Evolutionary conservation across 1,140 invertebrate species (phyloP).

Genomic region (Drosophila sp.): DNA sequence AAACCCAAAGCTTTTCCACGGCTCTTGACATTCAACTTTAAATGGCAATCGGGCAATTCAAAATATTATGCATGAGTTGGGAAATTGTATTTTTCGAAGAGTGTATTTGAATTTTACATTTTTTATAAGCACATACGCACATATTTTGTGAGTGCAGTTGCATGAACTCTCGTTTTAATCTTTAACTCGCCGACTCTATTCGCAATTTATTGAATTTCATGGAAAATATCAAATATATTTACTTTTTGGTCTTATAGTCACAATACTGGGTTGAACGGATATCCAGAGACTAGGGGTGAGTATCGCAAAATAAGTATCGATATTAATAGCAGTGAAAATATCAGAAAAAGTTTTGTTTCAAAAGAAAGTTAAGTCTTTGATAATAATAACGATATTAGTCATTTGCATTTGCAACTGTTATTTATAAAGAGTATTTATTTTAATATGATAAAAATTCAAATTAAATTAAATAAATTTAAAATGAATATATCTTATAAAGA

Average conservation of each 20-base stretch:
- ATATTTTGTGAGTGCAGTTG: background rate
- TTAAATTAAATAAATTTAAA: no score
- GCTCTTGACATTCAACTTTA: constrained; percentile 23
- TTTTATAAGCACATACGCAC: constrained; percentile 30
- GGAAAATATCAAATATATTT: constrained; percentile 21
- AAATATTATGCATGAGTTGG: constrained; percentile 33
- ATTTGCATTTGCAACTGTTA: no score
- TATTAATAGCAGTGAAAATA: no score
- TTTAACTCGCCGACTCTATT: constrained; percentile 4
- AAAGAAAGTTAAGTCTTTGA: no score
- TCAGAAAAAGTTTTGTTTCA: no score
- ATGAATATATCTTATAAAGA: no score
- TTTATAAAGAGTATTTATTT: no score
- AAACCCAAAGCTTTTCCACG: background rate
- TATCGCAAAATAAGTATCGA: no score
- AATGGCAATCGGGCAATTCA: constrained; percentile 21
- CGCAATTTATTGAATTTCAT: constrained; percentile 19
- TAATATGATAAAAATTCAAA: no score
- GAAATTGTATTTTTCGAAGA: constrained; percentile 11
- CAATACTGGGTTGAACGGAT: no score
- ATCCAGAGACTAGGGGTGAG: no score
- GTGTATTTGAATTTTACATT: constrained; percentile 27
- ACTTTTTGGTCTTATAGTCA: constrained; percentile 5
- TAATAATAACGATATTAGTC: no score
- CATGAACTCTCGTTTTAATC: background rate